phyloP scores from a whole-genome alignment of 1,140 invertebrate genomes.

The Drusus annulatus region DNA sequence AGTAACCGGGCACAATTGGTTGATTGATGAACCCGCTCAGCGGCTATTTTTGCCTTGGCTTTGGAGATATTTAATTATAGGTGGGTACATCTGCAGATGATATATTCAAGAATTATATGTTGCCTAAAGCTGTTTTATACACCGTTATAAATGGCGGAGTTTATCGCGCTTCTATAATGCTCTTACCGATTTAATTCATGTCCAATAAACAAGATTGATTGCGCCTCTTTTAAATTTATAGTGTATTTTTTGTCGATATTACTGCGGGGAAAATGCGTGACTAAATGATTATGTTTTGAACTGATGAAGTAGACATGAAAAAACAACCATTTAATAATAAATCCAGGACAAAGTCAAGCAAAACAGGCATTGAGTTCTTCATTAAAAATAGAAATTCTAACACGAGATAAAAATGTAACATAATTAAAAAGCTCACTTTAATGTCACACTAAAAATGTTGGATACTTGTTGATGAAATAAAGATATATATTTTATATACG shows the following conservation, averaged over 20 bases:
- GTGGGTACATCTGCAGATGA: constrained; percentile 11
- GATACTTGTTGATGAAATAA: too few relatives aligned
- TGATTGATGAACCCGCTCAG: constrained; percentile 18
- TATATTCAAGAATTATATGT: constrained; percentile 17
- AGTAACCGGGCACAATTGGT: not conserved
- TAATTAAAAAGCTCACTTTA: too few relatives aligned
- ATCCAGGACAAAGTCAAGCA: too few relatives aligned
- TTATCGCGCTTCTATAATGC: constrained; percentile 27
- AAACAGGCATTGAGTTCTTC: too few relatives aligned
- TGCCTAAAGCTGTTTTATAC: not conserved
- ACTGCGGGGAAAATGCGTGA: too few relatives aligned
- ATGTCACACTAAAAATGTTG: too few relatives aligned
- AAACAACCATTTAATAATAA: too few relatives aligned
- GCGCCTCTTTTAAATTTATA: constrained; percentile 5
- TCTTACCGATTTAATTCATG: constrained; percentile 4
- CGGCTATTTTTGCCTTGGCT: constrained; percentile 1
- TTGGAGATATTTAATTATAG: constrained; percentile 22
- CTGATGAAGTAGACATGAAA: too few relatives aligned
- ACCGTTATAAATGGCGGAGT: constrained; percentile 19
- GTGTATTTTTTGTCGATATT: not conserved
- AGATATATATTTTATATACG: too few relatives aligned
- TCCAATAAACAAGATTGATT: constrained; percentile 32
- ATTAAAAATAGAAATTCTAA: too few relatives aligned
- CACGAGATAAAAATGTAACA: too few relatives aligned
- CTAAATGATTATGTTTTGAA: too few relatives aligned